phyloP scores from a whole-genome alignment of 2,113 vertebrate genomes.

The Suncus etruscus region DNA sequence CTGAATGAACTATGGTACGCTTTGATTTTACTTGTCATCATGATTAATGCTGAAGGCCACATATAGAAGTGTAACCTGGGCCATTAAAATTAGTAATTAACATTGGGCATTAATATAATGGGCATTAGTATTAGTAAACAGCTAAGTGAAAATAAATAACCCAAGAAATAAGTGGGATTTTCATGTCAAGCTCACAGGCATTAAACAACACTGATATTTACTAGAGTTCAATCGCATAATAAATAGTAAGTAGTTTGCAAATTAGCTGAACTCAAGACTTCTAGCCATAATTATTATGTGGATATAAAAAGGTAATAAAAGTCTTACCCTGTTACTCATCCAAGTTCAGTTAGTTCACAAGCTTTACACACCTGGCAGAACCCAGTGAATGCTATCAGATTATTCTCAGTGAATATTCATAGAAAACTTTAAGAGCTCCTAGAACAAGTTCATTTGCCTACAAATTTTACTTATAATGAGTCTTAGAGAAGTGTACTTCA shows the following conservation, averaged over 20 bases:
- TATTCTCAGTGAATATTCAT: slow-evolving; percentile 49
- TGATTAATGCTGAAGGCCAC: neutral
- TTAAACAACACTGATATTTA: neutral
- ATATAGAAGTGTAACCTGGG: neutral
- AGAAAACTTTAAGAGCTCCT: slow-evolving; percentile 43
- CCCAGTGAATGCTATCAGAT: neutral
- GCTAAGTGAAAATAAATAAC: neutral
- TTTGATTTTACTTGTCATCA: neutral
- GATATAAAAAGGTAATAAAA: neutral
- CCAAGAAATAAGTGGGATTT: neutral
- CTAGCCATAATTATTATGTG: neutral
- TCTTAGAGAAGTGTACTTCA: slow-evolving; percentile 55
- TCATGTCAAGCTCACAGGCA: slow-evolving; percentile 11
- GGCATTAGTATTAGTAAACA: neutral
- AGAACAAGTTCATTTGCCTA: slow-evolving; percentile 54
- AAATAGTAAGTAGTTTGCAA: neutral
- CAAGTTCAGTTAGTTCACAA: slow-evolving; percentile 18
- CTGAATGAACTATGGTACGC: neutral
- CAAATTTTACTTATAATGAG: slow-evolving; percentile 64
- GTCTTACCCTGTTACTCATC: neutral
- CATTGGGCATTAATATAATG: neutral
- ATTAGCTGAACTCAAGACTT: neutral
- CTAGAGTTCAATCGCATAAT: neutral
- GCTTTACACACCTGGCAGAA: neutral
- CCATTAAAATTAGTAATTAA: neutral